phyloP scores from a whole-genome alignment of 2,888 invertebrate genomes.

The Ectobius pallidus region DNA sequence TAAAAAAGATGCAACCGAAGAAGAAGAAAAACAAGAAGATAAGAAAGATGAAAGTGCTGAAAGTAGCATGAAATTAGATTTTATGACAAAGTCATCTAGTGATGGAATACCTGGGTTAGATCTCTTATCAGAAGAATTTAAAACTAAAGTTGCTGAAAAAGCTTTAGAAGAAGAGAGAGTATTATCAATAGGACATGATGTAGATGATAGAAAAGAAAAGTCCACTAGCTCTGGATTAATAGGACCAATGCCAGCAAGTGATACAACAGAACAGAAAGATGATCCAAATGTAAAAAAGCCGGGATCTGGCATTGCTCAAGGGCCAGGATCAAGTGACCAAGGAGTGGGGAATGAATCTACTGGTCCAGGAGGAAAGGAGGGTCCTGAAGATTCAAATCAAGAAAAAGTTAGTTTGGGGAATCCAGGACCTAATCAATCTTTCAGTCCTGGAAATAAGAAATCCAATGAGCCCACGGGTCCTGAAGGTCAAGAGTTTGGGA shows the following conservation, averaged over 20 bases:
- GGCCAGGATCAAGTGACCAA: background rate
- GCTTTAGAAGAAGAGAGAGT: slow-evolving; percentile 41
- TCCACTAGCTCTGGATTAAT: background rate
- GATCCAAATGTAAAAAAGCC: background rate
- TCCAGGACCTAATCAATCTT: slow-evolving; percentile 34
- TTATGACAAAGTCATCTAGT: slow-evolving; percentile 40
- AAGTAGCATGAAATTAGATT: slow-evolving; percentile 16
- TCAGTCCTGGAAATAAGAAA: slow-evolving; percentile 32
- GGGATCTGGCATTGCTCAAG: background rate
- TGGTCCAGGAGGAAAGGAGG: slow-evolving; percentile 29
- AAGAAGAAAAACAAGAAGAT: slow-evolving; percentile 41
- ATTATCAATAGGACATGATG: slow-evolving; percentile 29
- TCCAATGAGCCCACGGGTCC: slow-evolving; percentile 18
- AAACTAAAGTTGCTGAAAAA: slow-evolving; percentile 43
- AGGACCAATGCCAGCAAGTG: background rate
- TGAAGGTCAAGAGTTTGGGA: too few species aligned
- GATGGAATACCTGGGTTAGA: slow-evolving; percentile 77
- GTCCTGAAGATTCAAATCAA: slow-evolving; percentile 18
- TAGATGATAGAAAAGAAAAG: slow-evolving; percentile 23
- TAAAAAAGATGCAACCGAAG: slow-evolving; percentile 35
- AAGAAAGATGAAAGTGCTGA: slow-evolving; percentile 14
- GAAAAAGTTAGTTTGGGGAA: slow-evolving; percentile 30
- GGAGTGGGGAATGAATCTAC: slow-evolving; percentile 16
- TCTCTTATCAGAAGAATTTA: slow-evolving; percentile 61
- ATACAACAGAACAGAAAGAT: background rate